Base-by-base conservation (phyloP, 2,113 vertebrate species). In the Chroicocephalus ridibundus region DNA sequence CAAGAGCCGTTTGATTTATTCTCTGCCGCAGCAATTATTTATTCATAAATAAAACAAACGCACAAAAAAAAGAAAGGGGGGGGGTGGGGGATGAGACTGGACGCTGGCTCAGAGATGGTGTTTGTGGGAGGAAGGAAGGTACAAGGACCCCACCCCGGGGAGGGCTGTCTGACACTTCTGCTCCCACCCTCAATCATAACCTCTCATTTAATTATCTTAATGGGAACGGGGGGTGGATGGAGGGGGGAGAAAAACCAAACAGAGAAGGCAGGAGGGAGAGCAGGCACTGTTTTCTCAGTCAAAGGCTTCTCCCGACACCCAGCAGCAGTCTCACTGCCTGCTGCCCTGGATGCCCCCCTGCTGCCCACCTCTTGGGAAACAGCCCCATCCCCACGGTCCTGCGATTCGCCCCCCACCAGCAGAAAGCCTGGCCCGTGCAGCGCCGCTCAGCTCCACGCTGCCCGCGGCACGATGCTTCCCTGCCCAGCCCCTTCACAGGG, bases 21-120 rank as follows among this genome's bases (percentile, higher is more conserved):
- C 72, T 7, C 94, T 0, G 1, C 71, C 3, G 1, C 21, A 3
- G 76, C 86, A 47, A 90, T 93, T 95, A 94, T 95, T 97, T 93
- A 93, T 94, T 88, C 93, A 70, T 86, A 79, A 94, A 96, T 88
- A 82, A 95, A 97, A 79, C 49, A 79, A 79, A 74, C 5, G 17
- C n/a, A 10, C 5, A 18, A 62, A 54, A 34, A 32, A 36, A 40
- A 57, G 38, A 42, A 42, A 20, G 20, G 18, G 18, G 46, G 46
- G 46, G 18, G 46, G n/a, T 46, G n/a, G 21, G 24, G 29, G 65
- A 44, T 0, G 10, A 38, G 90, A 69, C 70, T 40, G 14, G 88
- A 88, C 3, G 83, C 58, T 77, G 46, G 94, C 90, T 91, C 81
- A 34, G 95, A 79, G 95, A 80, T 55, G 92, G 90, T 31, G 21